Evolutionary conservation across 35 echinoderm and acorn worm genomes (phyloP), one percentile per base, ranked within the genome.

Genomic region (Holothuria glaberrima): DNA sequence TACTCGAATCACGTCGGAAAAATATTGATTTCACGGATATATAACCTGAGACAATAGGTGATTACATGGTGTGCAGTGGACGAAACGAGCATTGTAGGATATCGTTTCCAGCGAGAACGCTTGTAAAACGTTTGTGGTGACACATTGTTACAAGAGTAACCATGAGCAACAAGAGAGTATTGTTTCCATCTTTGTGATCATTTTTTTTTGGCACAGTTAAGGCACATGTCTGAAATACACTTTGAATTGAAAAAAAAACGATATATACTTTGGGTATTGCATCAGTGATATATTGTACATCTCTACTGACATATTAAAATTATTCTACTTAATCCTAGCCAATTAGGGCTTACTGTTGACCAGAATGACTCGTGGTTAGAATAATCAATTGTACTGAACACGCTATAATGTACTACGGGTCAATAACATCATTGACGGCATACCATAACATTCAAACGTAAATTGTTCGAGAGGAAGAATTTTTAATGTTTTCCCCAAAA

Each of bases 31-130:
- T 74, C 71, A 74, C 71, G 34, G 71, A 9, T 74, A 2, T 28
- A 74, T 74, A 30, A 74, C 71, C 71, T 36, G 71, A 74, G 71
- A 74, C 71, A 64, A 64, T 64, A 64, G 60, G 60, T 14, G 26
- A 64, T 64, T 64, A 64, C 60, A 64, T 12, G 3, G 60, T 64
- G 26, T 64, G 60, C 60, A 64, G 3, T 64, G 60, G 60, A 64
- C 60, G 60, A 64, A 64, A 27, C 19, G 60, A 64, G 60, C 60
- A 64, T 64, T 64, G 60, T 3, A 64, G 60, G 26, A 64, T 64
- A 5, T 64, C 13, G 26, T 64, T 64, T 64, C 60, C 60, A 64
- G 19, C 60, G 2, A 64, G 13, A 64, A 64, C 60, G 60, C 60
- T 64, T 20, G 60, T 64, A 64, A 64, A 64, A 64, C 60, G 13